These are phyloP conservation scores for Hemiscyllium ocellatum DNA, from an alignment of 2,113 vertebrate species.

Conservation along the genomic window DNA sequence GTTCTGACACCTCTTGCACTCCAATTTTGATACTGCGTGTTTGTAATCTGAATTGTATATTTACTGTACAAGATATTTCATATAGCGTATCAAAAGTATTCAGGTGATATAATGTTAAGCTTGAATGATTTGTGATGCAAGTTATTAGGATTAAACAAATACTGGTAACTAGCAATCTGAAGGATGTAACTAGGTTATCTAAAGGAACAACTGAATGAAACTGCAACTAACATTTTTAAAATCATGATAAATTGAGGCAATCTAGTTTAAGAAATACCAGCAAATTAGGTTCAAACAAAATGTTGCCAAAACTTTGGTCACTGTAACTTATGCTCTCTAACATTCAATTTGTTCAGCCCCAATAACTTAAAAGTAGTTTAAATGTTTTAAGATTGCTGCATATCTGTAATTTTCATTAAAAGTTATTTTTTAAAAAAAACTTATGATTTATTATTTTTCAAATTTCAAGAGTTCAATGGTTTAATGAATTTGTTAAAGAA, in stretches of 20 bases:
- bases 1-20: conserved; percentile 10
- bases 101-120: neutral
- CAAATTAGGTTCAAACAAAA: neutral
- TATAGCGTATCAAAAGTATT: conserved; percentile 2
- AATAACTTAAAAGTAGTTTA: neutral
- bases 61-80: neutral
- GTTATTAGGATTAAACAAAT: conserved; percentile 25
- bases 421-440: neutral
- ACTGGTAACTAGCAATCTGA: neutral
- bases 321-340: neutral
- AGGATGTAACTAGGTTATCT: neutral
- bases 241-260: neutral
- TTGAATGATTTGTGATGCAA: neutral
- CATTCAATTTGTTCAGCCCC: neutral
- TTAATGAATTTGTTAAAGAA: neutral
- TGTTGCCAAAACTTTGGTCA: neutral
- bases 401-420: conserved; percentile 24
- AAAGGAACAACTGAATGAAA: neutral
- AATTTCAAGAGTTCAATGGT: neutral
- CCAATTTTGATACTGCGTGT: neutral
- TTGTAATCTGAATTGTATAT: neutral
- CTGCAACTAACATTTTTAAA: neutral
- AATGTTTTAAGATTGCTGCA: neutral
- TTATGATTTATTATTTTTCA: neutral
- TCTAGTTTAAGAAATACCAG: conserved; percentile 1